Evolutionary conservation across 2,888 invertebrate species (phyloP), one percentile per base, ranked within the genome.

Genomic region (Cylloceria caligata): DNA sequence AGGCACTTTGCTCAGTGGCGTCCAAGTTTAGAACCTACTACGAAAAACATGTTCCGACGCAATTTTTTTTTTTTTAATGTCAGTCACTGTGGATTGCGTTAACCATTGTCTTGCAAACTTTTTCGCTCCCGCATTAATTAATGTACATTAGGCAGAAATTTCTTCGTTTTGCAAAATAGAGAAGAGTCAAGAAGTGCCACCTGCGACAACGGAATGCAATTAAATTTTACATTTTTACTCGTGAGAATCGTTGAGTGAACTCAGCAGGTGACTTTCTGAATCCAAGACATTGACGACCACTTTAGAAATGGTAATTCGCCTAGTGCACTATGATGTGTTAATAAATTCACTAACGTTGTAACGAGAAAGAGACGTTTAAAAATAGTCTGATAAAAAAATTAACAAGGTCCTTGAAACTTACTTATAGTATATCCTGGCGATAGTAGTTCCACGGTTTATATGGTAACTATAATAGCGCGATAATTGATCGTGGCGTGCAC

Each of bases 401-500:
- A 78, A 60, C 81, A 60, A 71, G 74, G 74, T 79, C 75, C 72
- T 82, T 72, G 71, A 67, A 79, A 62, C 52, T 52, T 62, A 75
- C 75, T 72, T 67, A 57, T 72, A 55, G 79, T 16, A 60, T 36
- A 79, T 68, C 30, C 24, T n/a, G 27, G 60, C 82, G 67, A 75
- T 79, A 79, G 27, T 68, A 24, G 24, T 55, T 77, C 52, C 71
- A 60, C 67, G 55, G 34, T 62, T 62, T 62, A 62, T 71, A 79
- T 75, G 75, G 45, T 75, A 82, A 82, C 79, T 75, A 79, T 79
- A 82, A 82, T 82, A 75, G 75, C 82, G 71, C 75, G 79, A 82
- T 82, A 82, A 82, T 82, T 82, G 82, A 82, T 82, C 79, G 55
- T 79, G 82, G 82, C 82, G 82, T 82, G 82, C 75, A 82, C 79